Percentiles rank a stretch among this genome's conserved stretches.
Evolutionary conservation across 2,113 vertebrate species (phyloP).

Genomic region (Gavialis gangeticus): DNA sequence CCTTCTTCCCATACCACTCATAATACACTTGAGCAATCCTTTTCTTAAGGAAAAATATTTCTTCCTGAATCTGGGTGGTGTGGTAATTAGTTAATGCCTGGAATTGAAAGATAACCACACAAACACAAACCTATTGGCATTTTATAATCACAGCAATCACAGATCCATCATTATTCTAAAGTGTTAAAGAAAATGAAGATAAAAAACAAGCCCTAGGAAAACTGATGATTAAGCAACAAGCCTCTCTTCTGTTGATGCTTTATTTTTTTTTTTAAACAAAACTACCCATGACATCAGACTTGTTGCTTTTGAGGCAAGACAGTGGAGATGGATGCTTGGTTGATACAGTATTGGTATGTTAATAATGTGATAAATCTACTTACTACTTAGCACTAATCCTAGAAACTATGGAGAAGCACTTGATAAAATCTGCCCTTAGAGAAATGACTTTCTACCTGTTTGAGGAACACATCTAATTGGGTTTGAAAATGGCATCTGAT

Average conservation of each 20-base stretch:
- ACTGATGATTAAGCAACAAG: neutral
- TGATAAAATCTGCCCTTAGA: slow-evolving; percentile 74
- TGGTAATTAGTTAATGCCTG: neutral
- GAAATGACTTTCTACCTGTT: slow-evolving; percentile 49
- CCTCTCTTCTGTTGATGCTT: neutral
- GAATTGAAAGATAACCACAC: slow-evolving; percentile 34
- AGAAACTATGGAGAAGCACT: slow-evolving; percentile 66
- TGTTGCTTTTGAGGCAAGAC: slow-evolving; percentile 39
- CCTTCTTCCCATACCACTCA: neutral
- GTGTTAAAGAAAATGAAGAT: neutral
- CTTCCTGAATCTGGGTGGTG: neutral
- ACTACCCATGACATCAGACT: slow-evolving; percentile 39
- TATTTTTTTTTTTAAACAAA: slow-evolving; percentile 32
- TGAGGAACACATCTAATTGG: slow-evolving; percentile 51
- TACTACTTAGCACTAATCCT: slow-evolving; percentile 68
- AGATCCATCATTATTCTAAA: neutral
- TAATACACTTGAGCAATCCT: neutral
- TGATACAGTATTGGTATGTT: slow-evolving; percentile 63
- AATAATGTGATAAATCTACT: slow-evolving; percentile 72
- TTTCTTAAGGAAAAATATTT: neutral
- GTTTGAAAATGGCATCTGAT: slow-evolving; percentile 62
- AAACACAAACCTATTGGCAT: neutral
- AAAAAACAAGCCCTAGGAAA: neutral
- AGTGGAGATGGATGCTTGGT: slow-evolving; percentile 21
- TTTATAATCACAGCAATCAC: neutral